phyloP scores from a whole-genome alignment of 2,797 vertebrate species.

The Craterocephalus amniculus region DNA sequence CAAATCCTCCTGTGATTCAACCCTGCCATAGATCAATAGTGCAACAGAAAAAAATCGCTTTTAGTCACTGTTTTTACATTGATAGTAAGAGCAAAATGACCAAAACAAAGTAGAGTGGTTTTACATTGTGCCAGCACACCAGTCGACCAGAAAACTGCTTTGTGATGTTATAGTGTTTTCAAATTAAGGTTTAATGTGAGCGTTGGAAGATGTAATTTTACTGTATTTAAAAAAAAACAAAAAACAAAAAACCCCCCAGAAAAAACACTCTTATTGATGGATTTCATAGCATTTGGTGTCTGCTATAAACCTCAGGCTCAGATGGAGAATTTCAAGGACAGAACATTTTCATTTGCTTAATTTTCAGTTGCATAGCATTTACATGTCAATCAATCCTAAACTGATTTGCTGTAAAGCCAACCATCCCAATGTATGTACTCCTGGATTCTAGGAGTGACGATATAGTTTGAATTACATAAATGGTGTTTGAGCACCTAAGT shows the following conservation, averaged over 20 bases:
- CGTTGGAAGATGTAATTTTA: background rate
- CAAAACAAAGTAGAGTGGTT: background rate
- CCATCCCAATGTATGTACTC: constrained; percentile 18
- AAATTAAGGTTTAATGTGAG: background rate
- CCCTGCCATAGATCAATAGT: background rate
- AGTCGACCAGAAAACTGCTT: background rate
- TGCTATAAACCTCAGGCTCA: background rate
- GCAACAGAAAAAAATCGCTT: background rate
- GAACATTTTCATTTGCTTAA: constrained; percentile 12
- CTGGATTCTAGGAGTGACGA: constrained; percentile 20
- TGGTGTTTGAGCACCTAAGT: constrained; percentile 61
- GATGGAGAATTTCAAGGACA: background rate
- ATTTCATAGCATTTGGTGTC: background rate
- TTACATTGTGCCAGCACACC: background rate
- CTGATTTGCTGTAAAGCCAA: constrained; percentile 27
- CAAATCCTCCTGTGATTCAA: background rate
- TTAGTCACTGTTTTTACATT: background rate
- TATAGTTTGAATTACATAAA: constrained; percentile 54
- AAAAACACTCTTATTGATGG: too few species aligned
- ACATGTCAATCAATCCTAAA: constrained; percentile 33
- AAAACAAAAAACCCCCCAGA: too few species aligned
- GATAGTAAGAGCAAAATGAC: background rate
- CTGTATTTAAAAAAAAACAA: background rate
- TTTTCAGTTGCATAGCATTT: constrained; percentile 6
- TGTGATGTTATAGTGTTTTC: background rate